Evolutionary conservation across 2,888 invertebrate genomes (phyloP).

Genomic region (Itoplectis maculator): DNA sequence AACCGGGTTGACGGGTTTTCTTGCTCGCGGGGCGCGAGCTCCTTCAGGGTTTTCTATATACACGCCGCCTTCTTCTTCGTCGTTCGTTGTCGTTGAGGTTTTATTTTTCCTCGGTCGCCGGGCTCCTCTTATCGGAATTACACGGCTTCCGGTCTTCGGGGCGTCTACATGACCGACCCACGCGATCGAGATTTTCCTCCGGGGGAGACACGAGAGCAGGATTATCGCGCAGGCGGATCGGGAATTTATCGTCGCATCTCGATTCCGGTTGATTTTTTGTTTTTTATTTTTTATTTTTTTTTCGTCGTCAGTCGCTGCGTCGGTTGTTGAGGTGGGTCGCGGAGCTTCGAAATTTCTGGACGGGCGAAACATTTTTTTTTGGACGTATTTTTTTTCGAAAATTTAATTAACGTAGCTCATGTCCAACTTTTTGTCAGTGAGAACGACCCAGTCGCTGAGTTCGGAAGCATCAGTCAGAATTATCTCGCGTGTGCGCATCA

Average conservation of each 20-base stretch:
- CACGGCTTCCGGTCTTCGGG: constrained; percentile 62
- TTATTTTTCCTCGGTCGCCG: neutral
- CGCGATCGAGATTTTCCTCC: neutral
- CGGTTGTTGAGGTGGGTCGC: no score
- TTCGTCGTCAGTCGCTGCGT: no score
- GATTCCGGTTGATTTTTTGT: no score
- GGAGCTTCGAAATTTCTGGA: no score
- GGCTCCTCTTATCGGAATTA: constrained; percentile 33
- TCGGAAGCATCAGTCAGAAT: constrained; percentile 35
- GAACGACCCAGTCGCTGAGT: neutral
- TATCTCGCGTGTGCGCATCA: constrained; percentile 30
- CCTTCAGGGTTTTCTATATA: constrained; percentile 14
- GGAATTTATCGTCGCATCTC: no score
- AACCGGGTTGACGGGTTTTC: constrained; percentile 61
- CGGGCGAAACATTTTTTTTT: no score
- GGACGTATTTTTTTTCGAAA: no score
- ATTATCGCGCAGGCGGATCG: no score
- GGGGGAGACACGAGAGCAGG: neutral
- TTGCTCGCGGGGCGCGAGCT: constrained; percentile 28
- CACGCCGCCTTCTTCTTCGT: neutral
- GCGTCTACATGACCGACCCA: no score
- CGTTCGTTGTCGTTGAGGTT: neutral
- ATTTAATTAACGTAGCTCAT: no score
- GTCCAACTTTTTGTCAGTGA: no score
- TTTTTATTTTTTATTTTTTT: no score